Evolutionary conservation across 2,797 vertebrate species (phyloP).

Genomic region (Rhabdophis nuchalis): DNA sequence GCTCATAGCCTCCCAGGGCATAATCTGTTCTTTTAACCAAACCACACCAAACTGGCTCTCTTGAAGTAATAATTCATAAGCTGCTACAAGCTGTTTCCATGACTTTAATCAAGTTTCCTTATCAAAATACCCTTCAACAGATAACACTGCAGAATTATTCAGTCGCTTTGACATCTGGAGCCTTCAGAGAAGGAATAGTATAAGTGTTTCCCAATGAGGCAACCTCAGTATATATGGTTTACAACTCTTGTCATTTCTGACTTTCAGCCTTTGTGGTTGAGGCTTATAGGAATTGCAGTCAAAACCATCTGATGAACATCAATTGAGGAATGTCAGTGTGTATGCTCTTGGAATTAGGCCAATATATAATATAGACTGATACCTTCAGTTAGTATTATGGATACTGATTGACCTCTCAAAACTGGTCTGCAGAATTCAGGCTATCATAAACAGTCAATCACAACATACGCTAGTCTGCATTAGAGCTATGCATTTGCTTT

Average conservation of each 20-base stretch:
- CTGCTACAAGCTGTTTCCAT: neutral
- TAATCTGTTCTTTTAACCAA: neutral
- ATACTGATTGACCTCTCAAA: neutral
- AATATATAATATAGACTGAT: neutral
- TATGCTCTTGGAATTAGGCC: neutral
- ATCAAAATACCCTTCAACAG: neutral
- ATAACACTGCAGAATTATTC: neutral
- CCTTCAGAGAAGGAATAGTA: neutral
- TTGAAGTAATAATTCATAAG: neutral
- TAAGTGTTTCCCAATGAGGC: neutral
- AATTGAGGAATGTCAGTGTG: neutral
- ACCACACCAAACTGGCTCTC: neutral
- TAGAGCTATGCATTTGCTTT: neutral
- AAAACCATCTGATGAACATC: neutral
- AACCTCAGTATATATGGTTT: neutral
- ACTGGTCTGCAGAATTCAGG: neutral
- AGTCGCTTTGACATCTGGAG: neutral
- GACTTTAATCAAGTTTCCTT: neutral
- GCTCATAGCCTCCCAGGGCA: neutral
- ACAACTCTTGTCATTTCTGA: neutral
- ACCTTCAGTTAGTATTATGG: neutral
- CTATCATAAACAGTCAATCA: neutral
- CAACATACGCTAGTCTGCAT: neutral
- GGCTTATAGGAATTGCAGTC: neutral
- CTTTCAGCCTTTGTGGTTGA: neutral